Conservation (phyloP, 2,113 vertebrate species). For the Naja naja region DNA sequence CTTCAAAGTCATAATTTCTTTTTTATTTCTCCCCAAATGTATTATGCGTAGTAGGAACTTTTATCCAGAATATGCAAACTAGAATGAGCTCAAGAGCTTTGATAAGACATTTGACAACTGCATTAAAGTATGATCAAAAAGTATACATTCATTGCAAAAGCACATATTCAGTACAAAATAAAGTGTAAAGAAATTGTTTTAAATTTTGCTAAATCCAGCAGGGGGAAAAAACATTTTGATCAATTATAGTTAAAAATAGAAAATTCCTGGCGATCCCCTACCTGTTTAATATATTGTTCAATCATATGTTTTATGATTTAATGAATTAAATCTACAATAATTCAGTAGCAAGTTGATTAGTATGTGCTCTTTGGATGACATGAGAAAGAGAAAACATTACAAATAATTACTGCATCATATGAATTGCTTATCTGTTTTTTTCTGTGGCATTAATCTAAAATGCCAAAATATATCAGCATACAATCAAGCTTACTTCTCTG, state of each 20-base stretch:
- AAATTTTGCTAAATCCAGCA: not conserved
- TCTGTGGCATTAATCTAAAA: not conserved
- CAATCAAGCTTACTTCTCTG: not conserved
- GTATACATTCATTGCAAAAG: not conserved
- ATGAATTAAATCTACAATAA: not conserved
- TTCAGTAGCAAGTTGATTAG: not conserved
- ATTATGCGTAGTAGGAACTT: not conserved
- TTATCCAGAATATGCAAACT: not conserved
- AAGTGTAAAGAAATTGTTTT: not conserved
- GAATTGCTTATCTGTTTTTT: not conserved
- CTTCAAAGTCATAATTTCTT: not conserved
- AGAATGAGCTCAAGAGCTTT: not conserved
- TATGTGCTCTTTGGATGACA: not conserved
- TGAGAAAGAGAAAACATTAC: not conserved
- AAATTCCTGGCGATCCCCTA: not conserved
- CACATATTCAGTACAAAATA: not conserved
- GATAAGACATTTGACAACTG: not conserved
- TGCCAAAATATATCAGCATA: accelerated
- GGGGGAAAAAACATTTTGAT: not conserved
- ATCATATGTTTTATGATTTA: not conserved
- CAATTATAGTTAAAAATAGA: not conserved
- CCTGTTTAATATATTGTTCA: not conserved
- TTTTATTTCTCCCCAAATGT: not conserved
- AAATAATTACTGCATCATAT: not conserved
- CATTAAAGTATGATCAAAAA: constrained; percentile 2